Conservation (phyloP, 2,888 invertebrate genomes). For the Siphlonurus alternatus region DNA sequence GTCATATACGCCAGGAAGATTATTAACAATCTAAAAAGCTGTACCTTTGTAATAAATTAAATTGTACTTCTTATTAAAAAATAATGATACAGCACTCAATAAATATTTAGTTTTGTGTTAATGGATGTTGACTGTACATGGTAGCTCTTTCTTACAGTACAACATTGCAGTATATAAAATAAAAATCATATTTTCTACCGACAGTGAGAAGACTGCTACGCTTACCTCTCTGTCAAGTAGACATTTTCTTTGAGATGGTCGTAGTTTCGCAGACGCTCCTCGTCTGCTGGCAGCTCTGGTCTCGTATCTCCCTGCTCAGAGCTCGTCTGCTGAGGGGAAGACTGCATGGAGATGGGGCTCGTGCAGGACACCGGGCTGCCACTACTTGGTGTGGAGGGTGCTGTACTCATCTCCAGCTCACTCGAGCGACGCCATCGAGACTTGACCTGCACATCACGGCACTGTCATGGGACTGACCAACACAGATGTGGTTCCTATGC, state of each 20-base stretch:
- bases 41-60: no score
- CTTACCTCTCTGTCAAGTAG: conserved; percentile 60
- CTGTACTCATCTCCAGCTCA: conserved; percentile 45
- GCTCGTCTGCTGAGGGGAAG: background rate
- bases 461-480: no score
- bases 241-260: conserved; percentile 70
- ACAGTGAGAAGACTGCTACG: no score
- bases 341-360: background rate
- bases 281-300: conserved; percentile 32
- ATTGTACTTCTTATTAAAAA: no score
- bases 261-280: conserved; percentile 51
- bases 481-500: no score
- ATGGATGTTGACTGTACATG: no score
- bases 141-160: no score
- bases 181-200: background rate
- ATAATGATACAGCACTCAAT: no score
- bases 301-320: conserved; percentile 14
- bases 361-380: background rate
- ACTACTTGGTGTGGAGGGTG: conserved; percentile 24
- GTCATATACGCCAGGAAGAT: no score
- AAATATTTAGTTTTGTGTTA: no score
- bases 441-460: conserved; percentile 62
- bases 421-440: conserved; percentile 61
- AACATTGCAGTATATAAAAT: conserved; percentile 4
- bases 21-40: no score